Percentiles rank a stretch among this genome's conserved stretches.
Evolutionary conservation across 2,113 vertebrate genomes (phyloP).

Genomic region (Etheostoma spectabile): DNA sequence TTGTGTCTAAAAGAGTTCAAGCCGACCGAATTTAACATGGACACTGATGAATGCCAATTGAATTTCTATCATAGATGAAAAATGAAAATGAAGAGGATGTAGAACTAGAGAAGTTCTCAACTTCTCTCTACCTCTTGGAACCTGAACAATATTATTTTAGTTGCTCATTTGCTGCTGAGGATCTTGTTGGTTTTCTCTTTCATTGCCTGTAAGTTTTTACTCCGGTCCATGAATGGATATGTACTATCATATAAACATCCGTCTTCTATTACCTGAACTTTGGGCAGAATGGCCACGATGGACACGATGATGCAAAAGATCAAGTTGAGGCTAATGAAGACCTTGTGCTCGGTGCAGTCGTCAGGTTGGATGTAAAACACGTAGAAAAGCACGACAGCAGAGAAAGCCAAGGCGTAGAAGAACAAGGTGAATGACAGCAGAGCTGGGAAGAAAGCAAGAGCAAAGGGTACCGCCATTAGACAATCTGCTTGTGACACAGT

Average conservation of each 20-base stretch:
- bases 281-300: slow-evolving; percentile 88
- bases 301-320: slow-evolving; percentile 89
- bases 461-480: neutral
- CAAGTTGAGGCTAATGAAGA: slow-evolving; percentile 93
- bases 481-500: neutral
- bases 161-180: too few relatives aligned
- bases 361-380: slow-evolving; percentile 87
- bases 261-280: slow-evolving; percentile 88
- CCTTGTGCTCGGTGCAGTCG: slow-evolving; percentile 88
- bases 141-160: too few relatives aligned
- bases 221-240: neutral
- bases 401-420: slow-evolving; percentile 81
- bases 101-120: too few relatives aligned
- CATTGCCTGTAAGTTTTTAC: neutral
- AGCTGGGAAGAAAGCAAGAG: slow-evolving; percentile 63
- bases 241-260: neutral
- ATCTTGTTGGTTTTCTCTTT: too few relatives aligned
- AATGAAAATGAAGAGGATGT: too few relatives aligned
- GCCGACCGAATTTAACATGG: too few relatives aligned
- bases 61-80: too few relatives aligned
- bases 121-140: too few relatives aligned
- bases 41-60: too few relatives aligned
- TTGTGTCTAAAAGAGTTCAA: too few relatives aligned
- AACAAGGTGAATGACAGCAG: slow-evolving; percentile 87
- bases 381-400: slow-evolving; percentile 85